Conservation (phyloP, 2,113 vertebrate species). For the Tenrec ecaudatus region DNA sequence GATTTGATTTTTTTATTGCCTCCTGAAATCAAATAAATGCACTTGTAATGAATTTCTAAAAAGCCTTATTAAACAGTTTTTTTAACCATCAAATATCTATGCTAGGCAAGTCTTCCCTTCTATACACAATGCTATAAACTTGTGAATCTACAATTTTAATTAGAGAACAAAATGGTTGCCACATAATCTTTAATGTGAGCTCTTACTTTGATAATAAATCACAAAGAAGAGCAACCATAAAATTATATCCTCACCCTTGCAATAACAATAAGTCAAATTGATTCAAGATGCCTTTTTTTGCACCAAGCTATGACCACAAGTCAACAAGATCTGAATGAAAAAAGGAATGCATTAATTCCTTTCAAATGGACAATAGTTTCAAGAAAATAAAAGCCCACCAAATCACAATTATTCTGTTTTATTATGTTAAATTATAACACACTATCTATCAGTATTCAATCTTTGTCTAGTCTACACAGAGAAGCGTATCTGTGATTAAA, state of each 20-base stretch:
- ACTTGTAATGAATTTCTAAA: conserved; percentile 33
- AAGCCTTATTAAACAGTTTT: conserved; percentile 37
- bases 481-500: conserved; percentile 1
- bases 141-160: conserved; percentile 57
- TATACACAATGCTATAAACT: conserved; percentile 38
- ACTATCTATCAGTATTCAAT: conserved; percentile 43
- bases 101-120: background rate
- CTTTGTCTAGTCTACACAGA: background rate
- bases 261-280: conserved; percentile 56
- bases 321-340: conserved; percentile 67
- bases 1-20: background rate
- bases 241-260: conserved; percentile 42
- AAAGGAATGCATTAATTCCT: conserved; percentile 27
- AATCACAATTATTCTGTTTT: conserved; percentile 55
- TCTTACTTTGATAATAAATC: conserved; percentile 52
- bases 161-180: background rate
- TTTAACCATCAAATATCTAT: background rate
- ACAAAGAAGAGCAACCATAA: conserved; percentile 46
- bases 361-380: conserved; percentile 41
- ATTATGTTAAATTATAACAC: conserved; percentile 24
- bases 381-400: conserved; percentile 24
- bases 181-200: background rate
- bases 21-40: conserved; percentile 61
- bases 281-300: conserved; percentile 7
- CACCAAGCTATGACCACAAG: background rate